A percentile compares a stretch with the other conserved stretches of the same genome.
Conservation (phyloP, 2,888 invertebrate genomes). For the Stictocephala bisonia region DNA sequence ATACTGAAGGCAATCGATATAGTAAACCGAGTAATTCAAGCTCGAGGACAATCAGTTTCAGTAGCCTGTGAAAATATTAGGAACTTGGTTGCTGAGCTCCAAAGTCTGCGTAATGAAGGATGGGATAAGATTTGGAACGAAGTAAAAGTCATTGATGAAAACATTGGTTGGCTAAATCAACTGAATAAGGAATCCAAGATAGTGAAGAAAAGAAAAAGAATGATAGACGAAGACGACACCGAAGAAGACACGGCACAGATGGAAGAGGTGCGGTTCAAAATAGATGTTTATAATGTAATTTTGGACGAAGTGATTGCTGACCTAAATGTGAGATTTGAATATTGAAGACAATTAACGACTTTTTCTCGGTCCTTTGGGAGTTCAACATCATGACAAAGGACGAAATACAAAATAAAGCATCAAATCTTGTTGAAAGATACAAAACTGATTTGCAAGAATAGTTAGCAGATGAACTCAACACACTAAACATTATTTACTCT, state of each 20-base stretch:
- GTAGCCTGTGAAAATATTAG: too few species aligned
- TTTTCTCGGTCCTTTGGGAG: constrained; percentile 9
- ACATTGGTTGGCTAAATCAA: too few species aligned
- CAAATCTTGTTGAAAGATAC: constrained; percentile 12
- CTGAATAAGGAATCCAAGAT: too few species aligned
- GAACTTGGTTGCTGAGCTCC: too few species aligned
- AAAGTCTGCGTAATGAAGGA: too few species aligned
- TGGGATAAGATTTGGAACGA: too few species aligned
- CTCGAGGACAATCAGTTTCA: too few species aligned
- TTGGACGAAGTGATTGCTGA: constrained; percentile 4
- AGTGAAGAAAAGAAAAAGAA: constrained; percentile 11
- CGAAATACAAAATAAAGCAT: constrained; percentile 7
- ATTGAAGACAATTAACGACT: background rate
- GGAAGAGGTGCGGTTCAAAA: background rate
- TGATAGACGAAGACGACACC: constrained; percentile 7
- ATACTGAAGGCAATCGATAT: too few species aligned
- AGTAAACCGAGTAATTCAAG: too few species aligned
- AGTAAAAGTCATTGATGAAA: too few species aligned
- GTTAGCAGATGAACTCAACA: constrained; percentile 1
- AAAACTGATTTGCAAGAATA: background rate
- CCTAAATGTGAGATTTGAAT: constrained; percentile 2
- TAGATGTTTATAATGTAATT: constrained; percentile 15
- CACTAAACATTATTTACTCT: background rate
- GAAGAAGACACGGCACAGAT: background rate
- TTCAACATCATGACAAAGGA: constrained; percentile 24